Conservation (phyloP, 2,797 vertebrate genomes). For the Etheostoma perlongum region DNA sequence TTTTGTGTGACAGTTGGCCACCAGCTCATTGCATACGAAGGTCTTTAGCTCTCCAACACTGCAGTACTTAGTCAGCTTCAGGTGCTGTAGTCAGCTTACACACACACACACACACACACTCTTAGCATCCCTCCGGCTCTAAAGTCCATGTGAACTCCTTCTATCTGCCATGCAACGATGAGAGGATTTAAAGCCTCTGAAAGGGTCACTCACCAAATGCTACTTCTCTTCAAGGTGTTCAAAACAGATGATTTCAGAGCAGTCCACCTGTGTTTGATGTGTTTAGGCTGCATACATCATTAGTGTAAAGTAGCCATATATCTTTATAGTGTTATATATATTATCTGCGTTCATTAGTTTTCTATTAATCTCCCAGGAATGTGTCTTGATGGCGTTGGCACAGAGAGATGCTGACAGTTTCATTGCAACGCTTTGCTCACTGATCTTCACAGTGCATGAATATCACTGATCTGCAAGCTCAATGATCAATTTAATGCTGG, state of each 20-base stretch:
- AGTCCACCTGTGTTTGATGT: constrained; percentile 10
- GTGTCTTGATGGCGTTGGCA: constrained; percentile 6
- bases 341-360: constrained; percentile 25
- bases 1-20: constrained; percentile 68
- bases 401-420: constrained; percentile 31
- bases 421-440: neutral
- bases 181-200: constrained; percentile 50
- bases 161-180: constrained; percentile 34
- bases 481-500: constrained; percentile 24
- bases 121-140: constrained; percentile 10
- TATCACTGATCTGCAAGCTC: constrained; percentile 32
- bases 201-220: constrained; percentile 36
- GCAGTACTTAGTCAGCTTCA: constrained; percentile 55
- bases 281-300: neutral
- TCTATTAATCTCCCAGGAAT: constrained; percentile 11
- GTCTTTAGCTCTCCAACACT: constrained; percentile 39
- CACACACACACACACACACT: constrained; percentile 13
- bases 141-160: constrained; percentile 6
- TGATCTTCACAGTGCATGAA: too few species aligned
- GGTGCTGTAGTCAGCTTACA: constrained; percentile 45
- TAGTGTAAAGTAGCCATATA: neutral
- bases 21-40: constrained; percentile 32
- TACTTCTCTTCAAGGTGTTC: constrained; percentile 20
- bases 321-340: constrained; percentile 2
- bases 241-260: constrained; percentile 43